Conservation (phyloP, 2,113 vertebrate species). For the western clawed frog (Xenopus tropicalis) region UCB_Xtro_10.0 CM004448.2:99513501-99514000, state of each 20-base stretch:
- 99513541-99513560: conserved; percentile 57
- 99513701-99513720: conserved; percentile 25
- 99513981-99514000: no score
- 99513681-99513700: not conserved
- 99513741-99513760: conserved; percentile 2
- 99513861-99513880: no score
- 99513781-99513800: not conserved
- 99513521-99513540: conserved; percentile 64
- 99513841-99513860: no score
- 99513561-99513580: conserved; percentile 58
- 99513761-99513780: not conserved
- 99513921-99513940: no score
- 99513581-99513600: conserved; percentile 61
- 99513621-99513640: conserved; percentile 58
- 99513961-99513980: no score
- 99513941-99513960: no score
- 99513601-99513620: conserved; percentile 64
- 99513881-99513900: no score
- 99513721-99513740: conserved; percentile 20
- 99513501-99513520: conserved; percentile 75
- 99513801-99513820: not conserved
- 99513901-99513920: no score
- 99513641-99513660: conserved; percentile 49
- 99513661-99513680: conserved; percentile 16
- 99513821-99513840: not conserved